phyloP scores from a whole-genome alignment of 1,140 invertebrate species.

The Cotesia vestalis region DNA sequence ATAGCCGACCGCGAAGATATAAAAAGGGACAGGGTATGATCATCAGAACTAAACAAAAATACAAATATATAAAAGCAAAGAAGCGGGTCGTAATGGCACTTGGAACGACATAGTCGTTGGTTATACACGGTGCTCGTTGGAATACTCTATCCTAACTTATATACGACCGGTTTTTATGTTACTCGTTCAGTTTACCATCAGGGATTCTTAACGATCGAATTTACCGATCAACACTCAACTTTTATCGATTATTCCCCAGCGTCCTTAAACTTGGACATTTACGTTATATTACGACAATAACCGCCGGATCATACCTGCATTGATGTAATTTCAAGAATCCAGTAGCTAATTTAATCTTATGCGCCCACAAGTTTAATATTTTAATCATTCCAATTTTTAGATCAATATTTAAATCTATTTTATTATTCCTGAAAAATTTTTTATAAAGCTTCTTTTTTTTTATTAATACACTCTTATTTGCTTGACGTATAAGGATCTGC shows the following conservation, averaged over 20 bases:
- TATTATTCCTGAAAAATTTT: too few relatives aligned
- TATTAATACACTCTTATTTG: too few relatives aligned
- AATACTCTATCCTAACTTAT: too few relatives aligned
- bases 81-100: conserved; percentile 7
- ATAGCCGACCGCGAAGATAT: neutral
- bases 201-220: conserved; percentile 34
- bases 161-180: conserved; percentile 28
- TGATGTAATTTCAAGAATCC: neutral
- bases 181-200: neutral
- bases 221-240: conserved; percentile 25
- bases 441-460: too few relatives aligned
- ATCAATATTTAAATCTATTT: too few relatives aligned
- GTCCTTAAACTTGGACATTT: conserved; percentile 20
- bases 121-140: neutral
- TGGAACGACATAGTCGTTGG: conserved; percentile 31
- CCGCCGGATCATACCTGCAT: neutral
- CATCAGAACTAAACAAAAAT: conserved; percentile 1
- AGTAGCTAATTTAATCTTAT: neutral
- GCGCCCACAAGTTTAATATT: too few relatives aligned
- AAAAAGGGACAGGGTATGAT: neutral
- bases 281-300: conserved; percentile 12
- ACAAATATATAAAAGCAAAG: neutral
- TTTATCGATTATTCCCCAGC: conserved; percentile 36
- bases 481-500: too few relatives aligned
- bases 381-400: too few relatives aligned